Evolutionary conservation across 2,888 invertebrate species (phyloP), one percentile per base, ranked within the genome.

Genomic region (Gari tellinella): DNA sequence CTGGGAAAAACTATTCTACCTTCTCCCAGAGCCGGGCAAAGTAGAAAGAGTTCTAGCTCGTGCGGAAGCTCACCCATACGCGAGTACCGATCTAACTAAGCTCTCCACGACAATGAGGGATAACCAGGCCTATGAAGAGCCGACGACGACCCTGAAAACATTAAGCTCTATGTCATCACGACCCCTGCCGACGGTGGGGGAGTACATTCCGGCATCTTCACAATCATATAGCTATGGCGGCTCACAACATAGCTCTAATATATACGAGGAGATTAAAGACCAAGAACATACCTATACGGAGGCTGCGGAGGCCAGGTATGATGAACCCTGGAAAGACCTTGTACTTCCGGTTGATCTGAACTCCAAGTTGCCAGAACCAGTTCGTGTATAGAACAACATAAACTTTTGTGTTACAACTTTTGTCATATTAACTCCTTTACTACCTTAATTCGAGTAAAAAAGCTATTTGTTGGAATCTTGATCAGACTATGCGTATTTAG

Each of bases 1-100:
- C 93, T 98, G 98, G 97, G 97, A 97, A 91, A 95, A 97, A 87
- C 93, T 98, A 76, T 94, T 96, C 89, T 97, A 96, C 92, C 96
- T 96, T 76, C 93, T 97, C 88, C 97, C 97, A 7, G 81, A 83
- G 19, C 79, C 75, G 7, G 63, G 67, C 14, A 64, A 40, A 45
- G 52, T 61, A 41, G 72, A 57, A n/a, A 40, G 70, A 31, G 64
- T 63, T 8, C 60, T 56, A 17, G 58, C 69, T 19, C 66, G 78
- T 10, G 73, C 70, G 14, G 73, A 74, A 43, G 72, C 61, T 2
- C 78, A 70, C 19, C 78, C 78, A 10, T 78, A 78, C 53, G 78
- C 78, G 1, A 56, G 67, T 37, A 64, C 78, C 21, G 73, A 74
- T 49, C 46, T 74, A n/a, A 43, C 65, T 37, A 58, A 56, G 46